A percentile compares a stretch with the other conserved stretches of the same genome.
Evolutionary conservation across 2,797 vertebrate species (phyloP).

Genomic region (Pyrrhura leucotis): DNA sequence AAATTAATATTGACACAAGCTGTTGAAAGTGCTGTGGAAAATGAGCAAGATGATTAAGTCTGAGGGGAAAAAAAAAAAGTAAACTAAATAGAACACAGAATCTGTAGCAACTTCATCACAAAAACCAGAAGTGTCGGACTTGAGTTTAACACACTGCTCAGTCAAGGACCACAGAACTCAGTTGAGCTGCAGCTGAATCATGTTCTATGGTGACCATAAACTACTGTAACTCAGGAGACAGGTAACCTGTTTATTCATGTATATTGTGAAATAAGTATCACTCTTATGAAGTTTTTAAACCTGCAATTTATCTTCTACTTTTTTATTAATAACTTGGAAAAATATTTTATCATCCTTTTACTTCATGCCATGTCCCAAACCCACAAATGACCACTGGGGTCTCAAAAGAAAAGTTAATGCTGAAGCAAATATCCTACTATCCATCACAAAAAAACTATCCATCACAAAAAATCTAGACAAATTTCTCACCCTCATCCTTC

Average conservation of each 20-base stretch:
- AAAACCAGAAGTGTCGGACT: not conserved
- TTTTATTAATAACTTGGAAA: not conserved
- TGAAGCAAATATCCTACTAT: not conserved
- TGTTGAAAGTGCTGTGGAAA: not conserved
- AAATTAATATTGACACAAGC: constrained; percentile 62
- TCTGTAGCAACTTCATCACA: not conserved
- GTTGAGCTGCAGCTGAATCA: not conserved
- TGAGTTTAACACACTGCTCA: not conserved
- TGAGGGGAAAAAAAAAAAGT: constrained; percentile 4
- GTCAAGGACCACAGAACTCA: not conserved
- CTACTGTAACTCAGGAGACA: not conserved
- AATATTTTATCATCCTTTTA: not conserved
- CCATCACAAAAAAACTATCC: not conserved
- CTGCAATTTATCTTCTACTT: not conserved
- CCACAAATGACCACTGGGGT: not conserved
- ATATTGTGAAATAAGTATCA: not conserved
- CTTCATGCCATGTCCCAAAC: not conserved
- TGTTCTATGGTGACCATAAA: accelerated
- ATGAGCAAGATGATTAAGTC: constrained; percentile 40
- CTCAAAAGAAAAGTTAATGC: not conserved
- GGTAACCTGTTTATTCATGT: not conserved
- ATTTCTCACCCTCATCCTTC: not conserved
- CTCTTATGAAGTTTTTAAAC: not conserved
- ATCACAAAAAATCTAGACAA: not conserved
- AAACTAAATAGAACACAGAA: constrained; percentile 2